phyloP scores from a whole-genome alignment of 2,888 invertebrate species.

The Eledona agricola region DNA sequence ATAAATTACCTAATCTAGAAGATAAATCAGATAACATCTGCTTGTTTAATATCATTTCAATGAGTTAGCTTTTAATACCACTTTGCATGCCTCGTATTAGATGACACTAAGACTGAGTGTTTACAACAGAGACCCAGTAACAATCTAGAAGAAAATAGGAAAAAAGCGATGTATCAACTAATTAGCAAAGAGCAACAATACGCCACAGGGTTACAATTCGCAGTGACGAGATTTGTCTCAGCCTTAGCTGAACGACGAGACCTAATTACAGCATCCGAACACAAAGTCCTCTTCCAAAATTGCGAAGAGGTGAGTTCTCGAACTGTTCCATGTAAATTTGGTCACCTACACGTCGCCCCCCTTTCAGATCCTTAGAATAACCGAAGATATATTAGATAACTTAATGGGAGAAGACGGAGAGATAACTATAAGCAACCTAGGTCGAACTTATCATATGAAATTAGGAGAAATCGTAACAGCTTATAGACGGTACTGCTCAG shows the following conservation, averaged over 20 bases:
- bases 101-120: too few relatives aligned
- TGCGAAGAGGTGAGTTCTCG: conserved; percentile 79
- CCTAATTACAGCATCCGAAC: conserved; percentile 78
- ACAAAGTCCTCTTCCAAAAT: conserved; percentile 84
- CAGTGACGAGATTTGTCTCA: conserved; percentile 79
- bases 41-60: too few relatives aligned
- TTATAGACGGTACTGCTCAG: conserved; percentile 84
- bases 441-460: conserved; percentile 77
- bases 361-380: conserved; percentile 73
- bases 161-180: conserved; percentile 78
- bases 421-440: conserved; percentile 72
- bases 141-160: conserved; percentile 69
- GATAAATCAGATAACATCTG: too few relatives aligned
- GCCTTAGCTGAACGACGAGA: conserved; percentile 80
- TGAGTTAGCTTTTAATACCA: too few relatives aligned
- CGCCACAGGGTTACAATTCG: conserved; percentile 79
- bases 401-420: conserved; percentile 79
- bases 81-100: too few relatives aligned
- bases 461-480: conserved; percentile 78
- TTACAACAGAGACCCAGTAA: conserved; percentile 55
- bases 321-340: conserved; percentile 5
- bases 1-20: too few relatives aligned
- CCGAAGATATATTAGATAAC: conserved; percentile 83
- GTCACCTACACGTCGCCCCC: background rate
- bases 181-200: conserved; percentile 82